These are phyloP conservation scores for Chelonus insularis DNA, from an alignment of 1,140 invertebrate species.

Conservation along the genomic window DNA sequence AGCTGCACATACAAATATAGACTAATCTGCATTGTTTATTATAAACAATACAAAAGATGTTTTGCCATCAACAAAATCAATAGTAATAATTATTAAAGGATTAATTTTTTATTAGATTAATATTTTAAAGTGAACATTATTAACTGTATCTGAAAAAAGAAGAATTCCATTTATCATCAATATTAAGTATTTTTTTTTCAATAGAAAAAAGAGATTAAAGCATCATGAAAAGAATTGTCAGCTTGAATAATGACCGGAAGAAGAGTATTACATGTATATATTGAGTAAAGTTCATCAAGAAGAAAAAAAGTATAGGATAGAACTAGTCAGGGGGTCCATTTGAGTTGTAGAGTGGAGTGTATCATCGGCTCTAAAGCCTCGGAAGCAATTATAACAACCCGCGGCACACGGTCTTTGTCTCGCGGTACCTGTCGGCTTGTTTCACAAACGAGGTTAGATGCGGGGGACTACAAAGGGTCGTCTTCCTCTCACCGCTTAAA, in stretches of 20 bases:
- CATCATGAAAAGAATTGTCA: too few species aligned
- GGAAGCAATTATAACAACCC: constrained; percentile 54
- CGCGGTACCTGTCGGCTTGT: constrained; percentile 51
- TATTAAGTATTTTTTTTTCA: too few species aligned
- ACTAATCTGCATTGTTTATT: too few species aligned
- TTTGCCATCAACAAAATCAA: too few species aligned
- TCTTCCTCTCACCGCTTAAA: constrained; percentile 15
- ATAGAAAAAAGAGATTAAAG: too few species aligned
- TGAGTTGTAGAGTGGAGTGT: constrained; percentile 17
- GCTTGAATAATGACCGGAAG: constrained; percentile 24
- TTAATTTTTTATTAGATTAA: too few species aligned
- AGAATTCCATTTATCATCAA: too few species aligned
- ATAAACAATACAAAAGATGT: too few species aligned
- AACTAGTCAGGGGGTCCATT: constrained; percentile 24
- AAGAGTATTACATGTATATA: constrained; percentile 17
- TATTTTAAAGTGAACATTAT: too few species aligned
- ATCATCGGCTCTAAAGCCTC: constrained; percentile 37
- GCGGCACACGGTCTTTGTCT: constrained; percentile 38
- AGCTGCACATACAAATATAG: too few species aligned
- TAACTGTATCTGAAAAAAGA: too few species aligned
- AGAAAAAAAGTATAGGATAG: constrained; percentile 16
- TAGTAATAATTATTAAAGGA: too few species aligned
- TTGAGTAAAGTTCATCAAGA: constrained; percentile 14
- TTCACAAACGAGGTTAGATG: constrained; percentile 52
- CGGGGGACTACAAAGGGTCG: constrained; percentile 47